phyloP scores from a whole-genome alignment of 2,888 invertebrate species.

The Andrena marginata region DNA sequence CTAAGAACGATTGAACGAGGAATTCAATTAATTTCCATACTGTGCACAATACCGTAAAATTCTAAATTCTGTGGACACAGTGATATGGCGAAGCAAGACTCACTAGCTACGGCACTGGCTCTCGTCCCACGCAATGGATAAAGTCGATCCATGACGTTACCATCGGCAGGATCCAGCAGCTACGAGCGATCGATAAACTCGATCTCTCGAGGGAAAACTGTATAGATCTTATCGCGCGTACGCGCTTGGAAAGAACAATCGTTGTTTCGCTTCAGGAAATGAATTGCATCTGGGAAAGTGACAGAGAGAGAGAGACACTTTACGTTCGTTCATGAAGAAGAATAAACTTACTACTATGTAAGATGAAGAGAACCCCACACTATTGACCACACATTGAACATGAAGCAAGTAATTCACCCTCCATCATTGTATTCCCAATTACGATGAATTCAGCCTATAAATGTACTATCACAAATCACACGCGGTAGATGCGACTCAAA shows the following conservation, averaged over 20 bases:
- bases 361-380: no score
- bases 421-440: no score
- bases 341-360: no score
- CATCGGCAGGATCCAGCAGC: conserved; percentile 31
- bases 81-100: no score
- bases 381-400: no score
- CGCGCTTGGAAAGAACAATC: neutral
- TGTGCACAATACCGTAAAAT: neutral
- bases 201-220: conserved; percentile 9
- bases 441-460: no score
- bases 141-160: conserved; percentile 55
- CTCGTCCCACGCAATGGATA: conserved; percentile 28
- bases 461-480: no score
- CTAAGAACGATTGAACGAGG: no score
- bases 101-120: conserved; percentile 1
- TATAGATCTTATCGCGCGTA: neutral
- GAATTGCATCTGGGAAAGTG: neutral
- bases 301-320: neutral
- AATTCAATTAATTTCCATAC: no score
- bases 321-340: neutral
- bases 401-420: no score
- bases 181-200: conserved; percentile 51
- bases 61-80: neutral
- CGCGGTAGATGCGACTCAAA: no score
- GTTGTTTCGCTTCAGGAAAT: neutral